Evolutionary conservation across 2,113 vertebrate species (phyloP).

Genomic region (Dendropsophus ebraccatus): DNA sequence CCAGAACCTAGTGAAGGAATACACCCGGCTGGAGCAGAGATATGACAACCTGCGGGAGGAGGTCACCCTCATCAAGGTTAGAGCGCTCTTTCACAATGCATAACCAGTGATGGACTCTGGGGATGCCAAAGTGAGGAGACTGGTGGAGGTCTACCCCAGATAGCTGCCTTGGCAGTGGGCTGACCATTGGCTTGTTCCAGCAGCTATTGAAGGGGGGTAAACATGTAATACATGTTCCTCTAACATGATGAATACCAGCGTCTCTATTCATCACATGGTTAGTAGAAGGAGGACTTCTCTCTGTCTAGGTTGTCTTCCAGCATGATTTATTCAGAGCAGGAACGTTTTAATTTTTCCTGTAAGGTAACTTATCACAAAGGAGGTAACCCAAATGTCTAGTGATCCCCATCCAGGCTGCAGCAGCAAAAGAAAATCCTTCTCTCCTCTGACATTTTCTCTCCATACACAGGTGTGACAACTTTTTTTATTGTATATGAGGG

Average conservation of each 20-base stretch:
- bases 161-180: not conserved
- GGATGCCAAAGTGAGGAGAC: too few relatives aligned
- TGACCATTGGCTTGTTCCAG: not conserved
- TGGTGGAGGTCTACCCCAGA: not conserved
- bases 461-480: too few relatives aligned
- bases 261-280: not conserved
- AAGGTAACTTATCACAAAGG: too few relatives aligned
- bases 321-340: not conserved
- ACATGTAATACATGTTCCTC: too few relatives aligned
- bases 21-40: constrained; percentile 88
- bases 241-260: too few relatives aligned
- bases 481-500: too few relatives aligned
- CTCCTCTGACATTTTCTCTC: too few relatives aligned
- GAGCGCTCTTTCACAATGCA: too few relatives aligned
- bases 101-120: too few relatives aligned
- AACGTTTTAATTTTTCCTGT: too few relatives aligned
- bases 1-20: constrained; percentile 93
- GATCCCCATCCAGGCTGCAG: too few relatives aligned
- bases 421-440: too few relatives aligned
- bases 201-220: not conserved
- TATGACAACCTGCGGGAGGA: constrained; percentile 91
- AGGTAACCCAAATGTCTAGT: not conserved
- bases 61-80: constrained; percentile 74
- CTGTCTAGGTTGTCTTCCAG: not conserved
- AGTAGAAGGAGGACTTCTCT: not conserved